These are phyloP conservation scores for Macrosoma leucophasiata DNA, from an alignment of 2,888 invertebrate species.

Conservation along the genomic window DNA sequence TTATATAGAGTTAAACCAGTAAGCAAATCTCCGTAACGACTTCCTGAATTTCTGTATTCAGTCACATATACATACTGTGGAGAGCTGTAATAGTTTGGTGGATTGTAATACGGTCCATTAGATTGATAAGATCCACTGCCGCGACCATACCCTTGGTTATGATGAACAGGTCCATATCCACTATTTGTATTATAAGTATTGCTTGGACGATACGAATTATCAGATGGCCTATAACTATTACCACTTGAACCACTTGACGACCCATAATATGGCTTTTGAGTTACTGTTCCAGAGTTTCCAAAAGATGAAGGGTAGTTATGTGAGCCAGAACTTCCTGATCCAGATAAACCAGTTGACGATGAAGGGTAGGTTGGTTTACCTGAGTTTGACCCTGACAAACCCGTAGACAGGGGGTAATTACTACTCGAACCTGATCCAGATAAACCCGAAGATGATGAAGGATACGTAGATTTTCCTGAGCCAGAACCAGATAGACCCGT, in stretches of 20 bases:
- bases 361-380: slow-evolving; percentile 7
- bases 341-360: slow-evolving; percentile 1
- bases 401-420: slow-evolving; percentile 12
- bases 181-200: slow-evolving; percentile 27
- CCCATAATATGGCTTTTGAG: too few relatives aligned
- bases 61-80: slow-evolving; percentile 58
- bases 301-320: slow-evolving; percentile 7
- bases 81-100: slow-evolving; percentile 40
- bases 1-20: slow-evolving; percentile 61
- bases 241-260: slow-evolving; percentile 11
- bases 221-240: slow-evolving; percentile 15
- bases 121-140: slow-evolving; percentile 1
- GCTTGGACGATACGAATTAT: slow-evolving; percentile 9
- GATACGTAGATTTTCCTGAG: too few relatives aligned
- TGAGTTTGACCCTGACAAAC: slow-evolving; percentile 12
- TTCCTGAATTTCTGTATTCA: slow-evolving; percentile 55
- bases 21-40: slow-evolving; percentile 54
- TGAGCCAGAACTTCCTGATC: slow-evolving; percentile 12
- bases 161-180: slow-evolving; percentile 18
- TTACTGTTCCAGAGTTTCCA: slow-evolving; percentile 25
- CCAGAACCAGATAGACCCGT: slow-evolving; percentile 12
- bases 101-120: slow-evolving; percentile 16
- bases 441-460: slow-evolving; percentile 25
- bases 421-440: slow-evolving; percentile 23
- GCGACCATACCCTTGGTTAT: slow-evolving; percentile 17